These are phyloP conservation scores for Brachylomia viminalis DNA, from an alignment of 2,888 invertebrate species.

Conservation along the genomic window DNA sequence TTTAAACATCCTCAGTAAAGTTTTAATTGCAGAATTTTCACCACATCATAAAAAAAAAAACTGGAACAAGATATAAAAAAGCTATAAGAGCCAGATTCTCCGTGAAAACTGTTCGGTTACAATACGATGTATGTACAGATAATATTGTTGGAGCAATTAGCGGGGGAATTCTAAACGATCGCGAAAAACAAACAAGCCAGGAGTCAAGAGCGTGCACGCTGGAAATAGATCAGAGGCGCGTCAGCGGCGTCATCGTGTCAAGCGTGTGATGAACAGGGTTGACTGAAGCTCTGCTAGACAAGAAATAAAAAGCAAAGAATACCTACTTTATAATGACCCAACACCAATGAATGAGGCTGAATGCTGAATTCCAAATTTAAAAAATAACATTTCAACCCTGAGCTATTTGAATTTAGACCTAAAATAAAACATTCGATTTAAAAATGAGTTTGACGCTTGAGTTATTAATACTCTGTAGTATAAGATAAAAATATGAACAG, in stretches of 20 bases:
- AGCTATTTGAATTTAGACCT: neutral
- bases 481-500: neutral
- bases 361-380: neutral
- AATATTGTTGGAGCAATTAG: constrained; percentile 77
- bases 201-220: constrained; percentile 76
- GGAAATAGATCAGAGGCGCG: constrained; percentile 78
- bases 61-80: constrained; percentile 36
- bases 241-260: constrained; percentile 73
- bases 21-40: constrained; percentile 1
- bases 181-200: constrained; percentile 75
- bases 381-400: neutral
- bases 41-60: constrained; percentile 31
- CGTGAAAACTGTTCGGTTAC: constrained; percentile 55
- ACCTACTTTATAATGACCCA: neutral
- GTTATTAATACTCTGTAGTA: constrained; percentile 4
- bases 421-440: constrained; percentile 4
- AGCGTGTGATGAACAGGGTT: constrained; percentile 64
- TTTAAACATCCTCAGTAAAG: neutral
- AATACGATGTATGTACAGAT: constrained; percentile 65
- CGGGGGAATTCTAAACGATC: constrained; percentile 72
- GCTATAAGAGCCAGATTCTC: constrained; percentile 19
- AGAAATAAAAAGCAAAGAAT: neutral
- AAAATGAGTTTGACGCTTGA: neutral
- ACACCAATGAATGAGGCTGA: neutral
- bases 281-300: constrained; percentile 27